Base-by-base conservation (phyloP, 2,113 vertebrate species). In the Anolis carolinensis region DNA sequence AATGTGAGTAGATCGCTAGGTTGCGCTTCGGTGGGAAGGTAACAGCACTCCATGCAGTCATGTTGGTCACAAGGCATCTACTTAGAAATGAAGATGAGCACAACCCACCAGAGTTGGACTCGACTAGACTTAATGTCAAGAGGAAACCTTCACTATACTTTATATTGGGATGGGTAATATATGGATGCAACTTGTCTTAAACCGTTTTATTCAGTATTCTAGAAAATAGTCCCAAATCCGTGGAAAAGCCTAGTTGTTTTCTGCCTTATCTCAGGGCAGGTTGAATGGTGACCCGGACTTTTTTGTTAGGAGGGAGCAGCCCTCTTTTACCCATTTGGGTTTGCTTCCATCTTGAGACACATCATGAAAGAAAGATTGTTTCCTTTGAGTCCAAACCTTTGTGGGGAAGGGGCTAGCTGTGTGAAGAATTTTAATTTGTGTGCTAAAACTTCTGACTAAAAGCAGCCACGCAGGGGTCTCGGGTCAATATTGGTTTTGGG, bases 401-500 rank as follows among this genome's bases (percentile, higher is more conserved):
- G 95, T 50, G 55, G 16, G 30, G 55, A 10, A 30, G 68, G 14
- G n/a, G n/a, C 55, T 16, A 18, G 55, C 55, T 59, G 55, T 59
- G 89, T 95, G 95, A 90, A 91, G 94, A 93, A 32, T 27, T 92
- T 95, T 94, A 94, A 95, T 95, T 95, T 94, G 93, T 95, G 95
- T 96, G 95, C 95, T 96, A 94, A 94, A 95, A 95, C 90, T 92
- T 93, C 59, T 90, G 92, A 96, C 96, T 96, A 96, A 96, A 86
- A 97, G 96, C 93, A 88, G 91, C 94, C 92, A 48, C 89, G 91
- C 92, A 87, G 97, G 97, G 97, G 94, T 92, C 94, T 94, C 93
- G 90, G 94, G 96, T 96, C 97, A 97, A 96, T 96, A 96, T 95
- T 97, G 97, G 96, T 95, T 96, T 96, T 97, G 95, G 96, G 95